These are phyloP conservation scores for Porites lobata DNA, from an alignment of 92 coral and sea anemone species.

Conservation along the genomic window DNA sequence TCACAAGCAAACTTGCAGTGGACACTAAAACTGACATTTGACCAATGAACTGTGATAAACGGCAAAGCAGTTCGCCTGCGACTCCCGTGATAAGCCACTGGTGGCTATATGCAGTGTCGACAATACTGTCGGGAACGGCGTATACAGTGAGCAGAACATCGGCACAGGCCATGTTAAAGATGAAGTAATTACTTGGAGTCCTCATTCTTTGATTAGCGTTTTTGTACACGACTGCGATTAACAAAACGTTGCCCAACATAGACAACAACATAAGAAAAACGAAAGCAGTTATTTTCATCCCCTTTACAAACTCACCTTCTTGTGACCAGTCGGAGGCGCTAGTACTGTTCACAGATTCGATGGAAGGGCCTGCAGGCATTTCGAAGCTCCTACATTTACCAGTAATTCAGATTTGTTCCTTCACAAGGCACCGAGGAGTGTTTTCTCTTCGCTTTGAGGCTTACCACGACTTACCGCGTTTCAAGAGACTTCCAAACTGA, in stretches of 20 bases:
- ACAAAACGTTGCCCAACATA: constrained; percentile 58
- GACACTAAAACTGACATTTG: too few relatives aligned
- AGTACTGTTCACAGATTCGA: constrained; percentile 12
- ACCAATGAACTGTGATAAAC: too few relatives aligned
- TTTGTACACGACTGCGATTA: constrained; percentile 69
- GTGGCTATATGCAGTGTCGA: constrained; percentile 7
- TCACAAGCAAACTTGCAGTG: too few relatives aligned
- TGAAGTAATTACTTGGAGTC: constrained; percentile 72
- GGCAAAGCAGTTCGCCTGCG: constrained; percentile 32
- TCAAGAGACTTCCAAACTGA: too few relatives aligned
- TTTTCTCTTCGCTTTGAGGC: too few relatives aligned
- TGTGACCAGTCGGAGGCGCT: not conserved
- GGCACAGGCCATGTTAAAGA: constrained; percentile 71
- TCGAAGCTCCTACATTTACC: not conserved
- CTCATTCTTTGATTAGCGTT: constrained; percentile 72
- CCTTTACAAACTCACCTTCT: not conserved
- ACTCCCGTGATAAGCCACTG: constrained; percentile 72
- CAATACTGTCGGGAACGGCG: constrained; percentile 48
- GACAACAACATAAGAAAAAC: constrained; percentile 35
- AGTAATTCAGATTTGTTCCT: not conserved
- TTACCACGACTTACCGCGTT: too few relatives aligned
- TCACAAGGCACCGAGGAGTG: not conserved
- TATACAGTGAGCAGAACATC: constrained; percentile 59
- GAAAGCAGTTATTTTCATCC: constrained; percentile 37
- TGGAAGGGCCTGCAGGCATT: not conserved